Conservation (phyloP, 2,888 invertebrate genomes). For the Ichneumon xanthorius region DNA sequence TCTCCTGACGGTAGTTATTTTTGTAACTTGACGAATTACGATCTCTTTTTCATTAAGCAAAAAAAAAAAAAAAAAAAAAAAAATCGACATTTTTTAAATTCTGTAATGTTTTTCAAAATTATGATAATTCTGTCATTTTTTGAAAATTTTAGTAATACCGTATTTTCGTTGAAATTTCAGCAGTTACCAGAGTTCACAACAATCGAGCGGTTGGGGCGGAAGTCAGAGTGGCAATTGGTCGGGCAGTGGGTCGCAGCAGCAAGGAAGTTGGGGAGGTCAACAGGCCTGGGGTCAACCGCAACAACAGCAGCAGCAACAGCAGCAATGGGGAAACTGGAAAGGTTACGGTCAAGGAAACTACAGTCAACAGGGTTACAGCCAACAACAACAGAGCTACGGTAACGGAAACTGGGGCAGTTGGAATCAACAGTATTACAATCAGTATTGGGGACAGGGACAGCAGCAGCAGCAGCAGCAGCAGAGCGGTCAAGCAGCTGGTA, state of each 20-base stretch:
- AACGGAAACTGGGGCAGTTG: conserved; percentile 83
- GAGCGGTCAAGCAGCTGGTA: conserved; percentile 78
- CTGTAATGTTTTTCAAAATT: background rate
- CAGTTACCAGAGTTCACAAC: conserved; percentile 77
- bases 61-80: no score
- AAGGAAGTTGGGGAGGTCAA: conserved; percentile 72
- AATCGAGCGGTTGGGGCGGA: conserved; percentile 69
- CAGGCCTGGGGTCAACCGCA: conserved; percentile 73
- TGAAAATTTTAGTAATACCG: background rate
- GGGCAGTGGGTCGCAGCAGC: conserved; percentile 72
- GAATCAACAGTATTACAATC: conserved; percentile 84
- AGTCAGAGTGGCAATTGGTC: conserved; percentile 70
- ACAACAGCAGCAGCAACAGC: conserved; percentile 73
- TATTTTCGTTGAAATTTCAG: conserved; percentile 43
- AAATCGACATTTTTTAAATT: background rate
- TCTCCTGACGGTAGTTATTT: background rate
- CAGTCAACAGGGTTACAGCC: conserved; percentile 72
- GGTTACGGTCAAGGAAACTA: conserved; percentile 78
- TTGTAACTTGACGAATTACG: no score
- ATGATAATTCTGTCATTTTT: background rate
- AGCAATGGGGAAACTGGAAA: conserved; percentile 79
- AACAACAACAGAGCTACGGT: conserved; percentile 77
- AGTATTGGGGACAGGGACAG: conserved; percentile 83
- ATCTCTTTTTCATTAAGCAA: no score
- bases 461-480: conserved; percentile 75